phyloP scores from a whole-genome alignment of 2,797 vertebrate genomes.

The Pelobates cultripes region DNA sequence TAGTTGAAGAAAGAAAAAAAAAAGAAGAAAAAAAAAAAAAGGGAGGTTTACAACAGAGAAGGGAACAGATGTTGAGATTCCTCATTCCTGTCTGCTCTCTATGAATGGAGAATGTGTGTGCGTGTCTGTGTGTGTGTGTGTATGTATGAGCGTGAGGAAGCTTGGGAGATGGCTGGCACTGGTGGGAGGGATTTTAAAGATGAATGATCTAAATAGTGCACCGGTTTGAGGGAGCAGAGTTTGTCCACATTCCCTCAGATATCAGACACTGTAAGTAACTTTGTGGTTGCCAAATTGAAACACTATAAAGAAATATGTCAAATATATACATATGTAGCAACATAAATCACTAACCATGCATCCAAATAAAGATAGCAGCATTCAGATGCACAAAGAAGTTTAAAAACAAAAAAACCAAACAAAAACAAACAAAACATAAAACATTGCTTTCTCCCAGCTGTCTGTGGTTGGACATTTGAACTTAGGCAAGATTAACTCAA shows the following conservation, averaged over 20 bases:
- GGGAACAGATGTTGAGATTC: constrained; percentile 15
- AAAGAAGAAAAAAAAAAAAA: neutral
- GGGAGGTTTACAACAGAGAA: neutral
- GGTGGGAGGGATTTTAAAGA: neutral
- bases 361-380: too few relatives aligned
- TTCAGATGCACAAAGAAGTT: too few relatives aligned
- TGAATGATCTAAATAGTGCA: constrained; percentile 3
- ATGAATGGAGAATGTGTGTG: constrained; percentile 6
- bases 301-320: too few relatives aligned
- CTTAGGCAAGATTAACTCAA: too few relatives aligned
- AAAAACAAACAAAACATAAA: too few relatives aligned
- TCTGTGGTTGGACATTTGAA: too few relatives aligned
- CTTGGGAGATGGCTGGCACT: constrained; percentile 3
- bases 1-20: neutral
- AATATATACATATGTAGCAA: too few relatives aligned
- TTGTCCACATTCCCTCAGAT: neutral
- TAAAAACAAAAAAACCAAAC: too few relatives aligned
- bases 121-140: neutral
- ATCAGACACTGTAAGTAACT: too few relatives aligned
- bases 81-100: constrained; percentile 9
- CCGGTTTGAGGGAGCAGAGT: neutral
- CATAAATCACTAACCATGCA: too few relatives aligned
- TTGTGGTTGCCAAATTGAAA: neutral
- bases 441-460: too few relatives aligned
- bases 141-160: neutral